Conservation (phyloP, 2,888 invertebrate genomes). For the Euzetes globulus region DNA sequence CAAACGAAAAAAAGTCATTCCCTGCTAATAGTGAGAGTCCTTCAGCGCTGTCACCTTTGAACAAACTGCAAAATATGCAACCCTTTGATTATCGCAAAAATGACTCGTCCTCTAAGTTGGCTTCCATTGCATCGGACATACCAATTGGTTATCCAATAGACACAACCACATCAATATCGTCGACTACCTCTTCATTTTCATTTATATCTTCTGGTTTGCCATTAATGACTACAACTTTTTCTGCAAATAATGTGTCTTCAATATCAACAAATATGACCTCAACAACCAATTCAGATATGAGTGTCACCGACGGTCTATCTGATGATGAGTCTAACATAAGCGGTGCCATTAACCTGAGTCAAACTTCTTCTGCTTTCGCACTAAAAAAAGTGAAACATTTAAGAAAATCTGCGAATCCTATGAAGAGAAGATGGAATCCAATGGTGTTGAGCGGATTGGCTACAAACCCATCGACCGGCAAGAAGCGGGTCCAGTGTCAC, state of each 20-base stretch:
- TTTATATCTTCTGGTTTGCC: conserved; percentile 13
- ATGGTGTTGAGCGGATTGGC: conserved; percentile 65
- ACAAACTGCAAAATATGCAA: conserved; percentile 87
- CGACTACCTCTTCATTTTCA: conserved; percentile 51
- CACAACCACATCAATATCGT: conserved; percentile 47
- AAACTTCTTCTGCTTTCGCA: conserved; percentile 27
- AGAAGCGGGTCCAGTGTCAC: conserved; percentile 95
- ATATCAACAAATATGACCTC: conserved; percentile 24
- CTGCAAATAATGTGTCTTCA: conserved; percentile 21
- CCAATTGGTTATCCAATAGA: conserved; percentile 2
- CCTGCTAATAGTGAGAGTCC: conserved; percentile 49
- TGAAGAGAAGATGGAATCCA: conserved; percentile 50
- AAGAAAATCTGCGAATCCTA: conserved; percentile 49
- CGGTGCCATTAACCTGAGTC: conserved; percentile 42
- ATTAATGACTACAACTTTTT: neutral
- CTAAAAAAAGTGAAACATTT: conserved; percentile 44
- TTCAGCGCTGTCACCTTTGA: conserved; percentile 66
- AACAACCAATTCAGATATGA: conserved; percentile 44
- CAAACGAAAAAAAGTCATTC: conserved; percentile 3
- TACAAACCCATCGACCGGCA: conserved; percentile 84
- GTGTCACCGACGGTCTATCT: conserved; percentile 45
- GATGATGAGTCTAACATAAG: conserved; percentile 41
- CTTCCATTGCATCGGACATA: neutral
- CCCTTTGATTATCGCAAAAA: conserved; percentile 79
- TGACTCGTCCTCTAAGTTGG: neutral